Conservation (phyloP, 2,888 invertebrate species). For the Megastigmus dorsalis region DNA sequence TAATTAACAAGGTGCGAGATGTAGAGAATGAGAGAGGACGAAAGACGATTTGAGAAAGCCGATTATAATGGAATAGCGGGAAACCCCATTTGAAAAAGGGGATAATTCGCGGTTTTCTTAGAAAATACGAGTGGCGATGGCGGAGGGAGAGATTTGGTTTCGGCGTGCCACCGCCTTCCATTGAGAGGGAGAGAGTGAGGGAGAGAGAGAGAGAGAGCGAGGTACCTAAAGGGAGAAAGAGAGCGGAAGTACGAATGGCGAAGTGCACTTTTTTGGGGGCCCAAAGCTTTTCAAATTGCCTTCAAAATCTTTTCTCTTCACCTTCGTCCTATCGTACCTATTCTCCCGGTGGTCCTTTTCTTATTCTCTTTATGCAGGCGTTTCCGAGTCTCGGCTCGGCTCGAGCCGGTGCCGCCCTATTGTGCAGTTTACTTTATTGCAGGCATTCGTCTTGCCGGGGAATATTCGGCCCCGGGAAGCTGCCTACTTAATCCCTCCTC, state of each 20-base stretch:
- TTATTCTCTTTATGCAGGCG: constrained; percentile 24
- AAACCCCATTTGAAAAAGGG: constrained; percentile 11
- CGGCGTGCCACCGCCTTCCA: neutral
- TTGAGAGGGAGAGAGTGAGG: neutral
- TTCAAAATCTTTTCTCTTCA: constrained; percentile 21
- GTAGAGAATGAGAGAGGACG: neutral
- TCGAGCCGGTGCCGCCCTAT: constrained; percentile 55
- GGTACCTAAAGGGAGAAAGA: neutral
- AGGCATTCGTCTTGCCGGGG: constrained; percentile 65
- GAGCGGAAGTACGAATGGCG: neutral
- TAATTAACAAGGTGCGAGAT: neutral
- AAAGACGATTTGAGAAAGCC: constrained; percentile 16
- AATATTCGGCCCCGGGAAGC: constrained; percentile 62
- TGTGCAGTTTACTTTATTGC: constrained; percentile 68
- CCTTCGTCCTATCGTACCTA: too few species aligned
- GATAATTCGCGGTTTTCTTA: constrained; percentile 11
- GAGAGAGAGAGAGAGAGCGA: neutral
- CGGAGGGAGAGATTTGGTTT: constrained; percentile 7
- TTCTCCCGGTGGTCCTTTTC: too few species aligned
- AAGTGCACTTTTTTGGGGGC: constrained; percentile 28
- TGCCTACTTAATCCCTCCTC: constrained; percentile 41
- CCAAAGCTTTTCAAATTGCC: constrained; percentile 44
- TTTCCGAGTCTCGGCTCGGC: constrained; percentile 21
- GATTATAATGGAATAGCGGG: constrained; percentile 17
- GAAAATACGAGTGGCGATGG: constrained; percentile 13